Evolutionary conservation across 2,113 vertebrate genomes (phyloP).

Genomic region (Nothobranchius furzeri): DNA sequence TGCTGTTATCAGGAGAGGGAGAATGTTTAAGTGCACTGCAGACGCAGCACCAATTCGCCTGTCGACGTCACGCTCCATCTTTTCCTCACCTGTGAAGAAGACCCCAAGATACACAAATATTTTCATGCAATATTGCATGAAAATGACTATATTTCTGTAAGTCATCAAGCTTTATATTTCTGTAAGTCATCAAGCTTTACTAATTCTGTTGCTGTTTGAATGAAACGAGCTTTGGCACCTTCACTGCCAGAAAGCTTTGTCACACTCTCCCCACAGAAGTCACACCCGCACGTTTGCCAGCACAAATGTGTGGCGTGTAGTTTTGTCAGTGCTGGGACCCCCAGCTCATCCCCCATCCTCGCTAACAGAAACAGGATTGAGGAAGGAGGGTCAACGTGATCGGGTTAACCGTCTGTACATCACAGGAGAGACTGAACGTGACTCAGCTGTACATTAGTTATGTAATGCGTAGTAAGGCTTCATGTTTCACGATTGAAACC

Average conservation of each 20-base stretch:
- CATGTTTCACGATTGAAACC: too few relatives aligned
- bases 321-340: constrained; percentile 42
- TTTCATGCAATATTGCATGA: not conserved
- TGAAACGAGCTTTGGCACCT: constrained; percentile 17
- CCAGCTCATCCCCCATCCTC: constrained; percentile 24
- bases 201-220: constrained; percentile 30
- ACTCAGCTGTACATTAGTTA: constrained; percentile 13
- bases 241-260: constrained; percentile 34
- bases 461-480: not conserved
- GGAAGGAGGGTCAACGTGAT: constrained; percentile 8
- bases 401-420: not conserved
- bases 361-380: constrained; percentile 50
- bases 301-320: constrained; percentile 39
- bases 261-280: constrained; percentile 61
- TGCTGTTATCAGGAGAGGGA: too few relatives aligned
- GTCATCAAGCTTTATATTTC: not conserved
- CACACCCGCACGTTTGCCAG: constrained; percentile 58
- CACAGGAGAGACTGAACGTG: not conserved
- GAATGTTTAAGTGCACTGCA: too few relatives aligned
- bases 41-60: too few relatives aligned
- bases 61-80: too few relatives aligned
- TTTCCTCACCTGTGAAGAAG: too few relatives aligned
- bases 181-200: not conserved
- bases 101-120: too few relatives aligned
- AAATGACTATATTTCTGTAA: constrained; percentile 5